These are phyloP conservation scores for Solenopsis invicta DNA, from an alignment of 1,140 invertebrate genomes.

Conservation along the genomic window DNA sequence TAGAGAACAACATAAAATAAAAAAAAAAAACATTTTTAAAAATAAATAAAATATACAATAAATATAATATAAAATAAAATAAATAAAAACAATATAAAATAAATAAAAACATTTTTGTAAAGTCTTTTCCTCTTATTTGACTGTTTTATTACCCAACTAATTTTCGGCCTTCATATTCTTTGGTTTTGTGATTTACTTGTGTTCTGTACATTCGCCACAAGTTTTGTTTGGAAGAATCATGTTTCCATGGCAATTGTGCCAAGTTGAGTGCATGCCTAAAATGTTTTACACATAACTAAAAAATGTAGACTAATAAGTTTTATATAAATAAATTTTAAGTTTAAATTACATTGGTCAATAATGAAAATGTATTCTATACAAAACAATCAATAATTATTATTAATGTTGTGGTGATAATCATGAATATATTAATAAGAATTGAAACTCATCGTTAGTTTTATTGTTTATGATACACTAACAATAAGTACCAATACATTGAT, in stretches of 20 bases:
- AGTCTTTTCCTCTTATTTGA: conserved; percentile 27
- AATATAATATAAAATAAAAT: neutral
- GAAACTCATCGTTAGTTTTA: too few species aligned
- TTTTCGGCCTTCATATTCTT: conserved; percentile 90
- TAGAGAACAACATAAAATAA: neutral
- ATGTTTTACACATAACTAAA: neutral
- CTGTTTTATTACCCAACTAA: conserved; percentile 89
- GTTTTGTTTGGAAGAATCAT: conserved; percentile 61
- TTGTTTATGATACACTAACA: too few species aligned
- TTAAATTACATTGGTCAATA: neutral
- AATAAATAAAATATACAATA: neutral
- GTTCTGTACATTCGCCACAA: conserved; percentile 67
- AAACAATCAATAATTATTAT: too few species aligned
- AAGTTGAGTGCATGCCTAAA: conserved; percentile 68
- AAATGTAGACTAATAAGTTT: neutral
- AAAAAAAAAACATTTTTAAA: too few species aligned
- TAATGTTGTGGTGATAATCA: too few species aligned
- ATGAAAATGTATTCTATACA: neutral
- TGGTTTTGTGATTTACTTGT: conserved; percentile 77
- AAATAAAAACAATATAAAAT: conserved; percentile 7
- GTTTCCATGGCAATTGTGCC: conserved; percentile 65
- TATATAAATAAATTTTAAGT: neutral
- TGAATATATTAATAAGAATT: too few species aligned
- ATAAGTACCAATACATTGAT: too few species aligned
- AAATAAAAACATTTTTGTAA: conserved; percentile 4